Evolutionary conservation across 2,888 invertebrate genomes (phyloP).

Genomic region (Troides oblongomaculatus): DNA sequence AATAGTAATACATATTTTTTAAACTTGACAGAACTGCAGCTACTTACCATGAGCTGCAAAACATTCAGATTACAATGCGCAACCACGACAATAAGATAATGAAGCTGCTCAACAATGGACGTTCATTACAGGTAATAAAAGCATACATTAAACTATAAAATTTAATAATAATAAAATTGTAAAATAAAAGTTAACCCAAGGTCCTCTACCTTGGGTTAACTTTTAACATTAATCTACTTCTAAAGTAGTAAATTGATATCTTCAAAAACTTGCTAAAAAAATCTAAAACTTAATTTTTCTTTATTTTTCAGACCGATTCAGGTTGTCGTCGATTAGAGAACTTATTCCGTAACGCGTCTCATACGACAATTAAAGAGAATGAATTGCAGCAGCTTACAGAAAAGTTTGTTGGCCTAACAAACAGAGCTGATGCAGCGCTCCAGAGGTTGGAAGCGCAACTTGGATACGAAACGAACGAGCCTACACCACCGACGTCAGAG

Average conservation of each 20-base stretch:
- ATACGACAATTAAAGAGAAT: slow-evolving; percentile 59
- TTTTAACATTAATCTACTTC: too few relatives aligned
- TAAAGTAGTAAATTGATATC: too few relatives aligned
- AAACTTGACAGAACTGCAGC: slow-evolving; percentile 71
- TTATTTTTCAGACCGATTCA: slow-evolving; percentile 52
- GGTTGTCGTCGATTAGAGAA: slow-evolving; percentile 65
- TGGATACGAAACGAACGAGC: slow-evolving; percentile 50
- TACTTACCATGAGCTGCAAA: slow-evolving; percentile 78
- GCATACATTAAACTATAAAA: too few relatives aligned
- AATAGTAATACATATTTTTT: not conserved
- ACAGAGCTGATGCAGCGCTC: slow-evolving; percentile 69
- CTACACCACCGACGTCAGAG: slow-evolving; percentile 51
- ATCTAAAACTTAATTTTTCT: not conserved
- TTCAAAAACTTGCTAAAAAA: not conserved
- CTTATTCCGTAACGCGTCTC: slow-evolving; percentile 63
- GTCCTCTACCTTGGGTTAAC: too few relatives aligned
- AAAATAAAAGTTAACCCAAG: not conserved
- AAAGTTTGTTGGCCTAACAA: slow-evolving; percentile 70
- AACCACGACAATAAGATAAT: slow-evolving; percentile 65
- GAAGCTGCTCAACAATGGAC: slow-evolving; percentile 58
- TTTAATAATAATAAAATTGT: too few relatives aligned
- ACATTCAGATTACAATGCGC: slow-evolving; percentile 73
- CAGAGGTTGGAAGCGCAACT: slow-evolving; percentile 63
- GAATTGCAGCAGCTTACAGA: slow-evolving; percentile 70
- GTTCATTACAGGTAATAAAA: slow-evolving; percentile 54